Evolutionary conservation across 2,888 invertebrate genomes (phyloP).

Genomic region (Ernsta delagoae): DNA sequence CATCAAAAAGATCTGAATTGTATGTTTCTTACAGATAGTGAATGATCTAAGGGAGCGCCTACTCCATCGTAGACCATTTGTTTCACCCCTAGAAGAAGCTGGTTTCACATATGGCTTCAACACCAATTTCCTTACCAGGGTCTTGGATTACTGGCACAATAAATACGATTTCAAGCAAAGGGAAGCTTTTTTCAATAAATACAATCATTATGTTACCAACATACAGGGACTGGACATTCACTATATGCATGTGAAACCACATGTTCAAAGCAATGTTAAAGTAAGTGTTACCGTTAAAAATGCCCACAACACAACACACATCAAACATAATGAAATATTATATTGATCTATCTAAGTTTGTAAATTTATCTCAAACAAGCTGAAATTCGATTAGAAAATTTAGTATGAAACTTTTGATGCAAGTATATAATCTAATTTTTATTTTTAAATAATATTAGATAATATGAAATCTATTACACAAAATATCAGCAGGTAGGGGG

Average conservation of each 20-base stretch:
- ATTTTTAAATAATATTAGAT: too few relatives aligned
- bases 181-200: slow-evolving; percentile 89
- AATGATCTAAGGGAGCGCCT: slow-evolving; percentile 84
- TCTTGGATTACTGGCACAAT: slow-evolving; percentile 92
- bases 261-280: slow-evolving; percentile 52
- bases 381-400: too few relatives aligned
- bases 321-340: too few relatives aligned
- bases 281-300: slow-evolving; percentile 52
- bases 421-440: too few relatives aligned
- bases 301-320: too few relatives aligned
- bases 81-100: slow-evolving; percentile 86
- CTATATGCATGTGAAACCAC: slow-evolving; percentile 89
- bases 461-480: too few relatives aligned
- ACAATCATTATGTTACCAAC: slow-evolving; percentile 90
- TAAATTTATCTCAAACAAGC: too few relatives aligned
- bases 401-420: too few relatives aligned
- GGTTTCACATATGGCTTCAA: slow-evolving; percentile 94
- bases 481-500: too few relatives aligned
- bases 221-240: slow-evolving; percentile 91
- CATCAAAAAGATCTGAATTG: background rate
- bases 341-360: too few relatives aligned
- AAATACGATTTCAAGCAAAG: slow-evolving; percentile 88
- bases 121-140: slow-evolving; percentile 86
- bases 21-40: slow-evolving; percentile 66
- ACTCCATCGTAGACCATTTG: slow-evolving; percentile 69